Evolutionary conservation across 2,797 vertebrate species (phyloP).

Genomic region (Hippoglossus hippoglossus): DNA sequence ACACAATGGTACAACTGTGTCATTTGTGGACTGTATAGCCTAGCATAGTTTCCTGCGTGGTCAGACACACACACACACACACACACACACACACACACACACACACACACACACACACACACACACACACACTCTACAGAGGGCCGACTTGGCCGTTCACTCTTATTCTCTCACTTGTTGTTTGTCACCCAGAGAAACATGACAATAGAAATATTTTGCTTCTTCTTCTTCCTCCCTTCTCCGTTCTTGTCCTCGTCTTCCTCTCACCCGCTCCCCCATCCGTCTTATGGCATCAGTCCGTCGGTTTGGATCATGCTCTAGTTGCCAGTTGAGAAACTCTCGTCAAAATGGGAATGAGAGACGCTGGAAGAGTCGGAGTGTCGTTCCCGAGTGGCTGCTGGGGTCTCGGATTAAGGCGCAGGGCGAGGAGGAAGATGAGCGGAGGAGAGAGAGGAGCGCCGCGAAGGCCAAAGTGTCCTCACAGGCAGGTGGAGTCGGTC

Average conservation of each 20-base stretch:
- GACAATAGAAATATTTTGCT: slow-evolving; percentile 41
- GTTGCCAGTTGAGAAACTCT: slow-evolving; percentile 75
- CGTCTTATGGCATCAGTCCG: slow-evolving; percentile 79
- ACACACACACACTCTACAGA: slow-evolving; percentile 26
- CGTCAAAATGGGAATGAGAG: slow-evolving; percentile 54
- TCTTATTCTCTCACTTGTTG: slow-evolving; percentile 43
- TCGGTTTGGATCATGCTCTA: slow-evolving; percentile 77
- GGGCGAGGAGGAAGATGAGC: slow-evolving; percentile 68
- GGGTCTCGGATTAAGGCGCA: slow-evolving; percentile 76
- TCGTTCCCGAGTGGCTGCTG: slow-evolving; percentile 69
- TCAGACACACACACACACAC: slow-evolving; percentile 40
- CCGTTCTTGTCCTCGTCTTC: slow-evolving; percentile 30
- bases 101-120: too few species aligned
- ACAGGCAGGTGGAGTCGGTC: slow-evolving; percentile 71
- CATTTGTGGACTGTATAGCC: slow-evolving; percentile 33
- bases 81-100: too few species aligned
- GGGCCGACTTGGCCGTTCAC: slow-evolving; percentile 49
- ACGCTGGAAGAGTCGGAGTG: slow-evolving; percentile 64
- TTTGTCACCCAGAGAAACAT: slow-evolving; percentile 64
- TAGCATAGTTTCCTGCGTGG: slow-evolving; percentile 73
- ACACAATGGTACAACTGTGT: slow-evolving; percentile 75
- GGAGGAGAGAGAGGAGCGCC: slow-evolving; percentile 36
- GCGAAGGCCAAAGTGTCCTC: slow-evolving; percentile 27
- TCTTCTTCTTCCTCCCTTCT: slow-evolving; percentile 32
- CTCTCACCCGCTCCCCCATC: slow-evolving; percentile 18